phyloP scores from a whole-genome alignment of 1,140 invertebrate genomes.

The Diprion similis region DNA sequence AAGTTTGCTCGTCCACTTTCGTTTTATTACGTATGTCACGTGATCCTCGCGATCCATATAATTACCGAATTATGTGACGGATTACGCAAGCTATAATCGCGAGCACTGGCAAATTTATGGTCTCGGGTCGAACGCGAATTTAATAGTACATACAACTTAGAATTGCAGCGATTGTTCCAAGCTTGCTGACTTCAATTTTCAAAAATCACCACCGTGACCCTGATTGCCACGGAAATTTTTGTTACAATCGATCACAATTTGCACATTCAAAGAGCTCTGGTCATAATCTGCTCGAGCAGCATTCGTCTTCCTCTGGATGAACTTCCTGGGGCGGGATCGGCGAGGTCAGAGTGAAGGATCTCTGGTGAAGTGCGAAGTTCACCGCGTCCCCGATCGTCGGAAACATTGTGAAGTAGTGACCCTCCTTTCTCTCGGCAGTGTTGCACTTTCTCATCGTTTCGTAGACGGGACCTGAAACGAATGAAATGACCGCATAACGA shows the following conservation, averaged over 20 bases:
- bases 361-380: constrained; percentile 61
- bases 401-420: constrained; percentile 65
- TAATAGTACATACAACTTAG: no score
- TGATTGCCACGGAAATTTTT: no score
- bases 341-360: constrained; percentile 31
- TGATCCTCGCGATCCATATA: no score
- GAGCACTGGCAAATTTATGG: no score
- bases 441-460: constrained; percentile 71
- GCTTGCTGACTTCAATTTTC: no score
- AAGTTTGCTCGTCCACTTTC: no score
- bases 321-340: neutral
- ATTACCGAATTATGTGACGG: no score
- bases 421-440: constrained; percentile 60
- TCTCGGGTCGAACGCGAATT: no score
- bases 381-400: constrained; percentile 78
- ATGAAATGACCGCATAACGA: constrained; percentile 16
- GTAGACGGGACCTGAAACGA: constrained; percentile 64
- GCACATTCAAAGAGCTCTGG: constrained; percentile 2
- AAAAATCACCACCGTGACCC: no score
- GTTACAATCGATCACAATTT: neutral
- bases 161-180: no score
- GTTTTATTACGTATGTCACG: no score
- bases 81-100: no score
- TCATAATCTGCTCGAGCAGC: constrained; percentile 47
- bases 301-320: constrained; percentile 36